Evolutionary conservation across 2,113 vertebrate genomes (phyloP).

Genomic region (Suncus etruscus): DNA sequence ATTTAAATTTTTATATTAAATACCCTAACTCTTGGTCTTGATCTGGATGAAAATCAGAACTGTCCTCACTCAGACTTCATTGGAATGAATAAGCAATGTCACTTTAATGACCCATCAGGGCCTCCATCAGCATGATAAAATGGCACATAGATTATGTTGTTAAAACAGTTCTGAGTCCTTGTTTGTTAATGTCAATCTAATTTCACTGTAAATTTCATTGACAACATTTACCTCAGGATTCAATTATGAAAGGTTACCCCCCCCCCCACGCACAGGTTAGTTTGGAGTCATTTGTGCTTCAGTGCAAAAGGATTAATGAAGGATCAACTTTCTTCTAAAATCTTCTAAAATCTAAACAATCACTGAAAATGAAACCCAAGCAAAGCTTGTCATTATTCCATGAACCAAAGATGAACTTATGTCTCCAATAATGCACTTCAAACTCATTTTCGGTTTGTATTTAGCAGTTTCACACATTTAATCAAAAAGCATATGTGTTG

Average conservation of each 20-base stretch:
- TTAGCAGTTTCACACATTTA: slow-evolving; percentile 83
- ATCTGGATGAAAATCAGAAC: not conserved
- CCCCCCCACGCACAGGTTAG: too few species aligned
- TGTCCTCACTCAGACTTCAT: not conserved
- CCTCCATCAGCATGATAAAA: slow-evolving; percentile 49
- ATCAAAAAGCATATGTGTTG: slow-evolving; percentile 79
- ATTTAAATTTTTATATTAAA: not conserved
- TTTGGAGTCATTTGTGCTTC: slow-evolving; percentile 46
- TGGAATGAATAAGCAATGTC: slow-evolving; percentile 30
- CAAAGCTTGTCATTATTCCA: slow-evolving; percentile 56
- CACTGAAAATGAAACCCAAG: slow-evolving; percentile 1
- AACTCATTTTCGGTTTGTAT: slow-evolving; percentile 80
- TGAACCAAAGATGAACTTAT: slow-evolving; percentile 74
- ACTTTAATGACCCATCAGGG: not conserved
- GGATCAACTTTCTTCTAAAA: slow-evolving; percentile 23
- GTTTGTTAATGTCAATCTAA: slow-evolving; percentile 45
- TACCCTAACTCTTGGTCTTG: slow-evolving; percentile 15
- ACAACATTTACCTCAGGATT: slow-evolving; percentile 54
- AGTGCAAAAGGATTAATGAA: slow-evolving; percentile 3
- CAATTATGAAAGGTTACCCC: slow-evolving; percentile 56
- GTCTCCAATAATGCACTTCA: slow-evolving; percentile 80
- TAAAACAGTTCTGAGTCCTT: not conserved
- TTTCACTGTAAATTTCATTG: slow-evolving; percentile 67
- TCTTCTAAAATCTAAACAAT: not conserved
- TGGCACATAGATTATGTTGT: not conserved